Conservation (phyloP, 2,888 invertebrate species). For the Tuta absoluta region DNA sequence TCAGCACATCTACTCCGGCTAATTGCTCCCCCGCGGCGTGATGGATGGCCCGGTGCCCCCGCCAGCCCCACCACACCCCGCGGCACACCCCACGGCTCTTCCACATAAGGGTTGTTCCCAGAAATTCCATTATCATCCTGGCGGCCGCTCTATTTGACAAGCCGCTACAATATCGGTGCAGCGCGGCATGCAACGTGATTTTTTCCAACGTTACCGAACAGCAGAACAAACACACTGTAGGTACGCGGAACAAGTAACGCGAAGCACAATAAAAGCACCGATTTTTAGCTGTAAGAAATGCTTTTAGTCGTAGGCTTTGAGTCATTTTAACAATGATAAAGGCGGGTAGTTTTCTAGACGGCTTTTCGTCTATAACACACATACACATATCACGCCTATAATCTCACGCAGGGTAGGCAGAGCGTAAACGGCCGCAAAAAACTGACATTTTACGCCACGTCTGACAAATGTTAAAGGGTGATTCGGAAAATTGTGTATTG, state of each 20-base stretch:
- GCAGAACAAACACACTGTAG: slow-evolving; percentile 39
- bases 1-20: slow-evolving; percentile 76
- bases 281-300: slow-evolving; percentile 3
- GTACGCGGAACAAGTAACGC: background rate
- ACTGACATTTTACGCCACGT: too few species aligned
- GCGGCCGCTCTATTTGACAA: slow-evolving; percentile 62
- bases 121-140: slow-evolving; percentile 75
- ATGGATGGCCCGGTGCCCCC: slow-evolving; percentile 64
- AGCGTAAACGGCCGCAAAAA: too few species aligned
- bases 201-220: slow-evolving; percentile 47
- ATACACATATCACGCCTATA: too few species aligned
- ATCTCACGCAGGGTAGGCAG: too few species aligned
- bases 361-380: background rate
- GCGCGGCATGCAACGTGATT: slow-evolving; percentile 41
- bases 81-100: slow-evolving; percentile 54
- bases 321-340: background rate
- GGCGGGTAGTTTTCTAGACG: background rate
- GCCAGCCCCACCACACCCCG: slow-evolving; percentile 38
- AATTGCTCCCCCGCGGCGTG: slow-evolving; percentile 69
- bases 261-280: background rate
- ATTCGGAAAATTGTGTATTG: too few species aligned
- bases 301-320: background rate
- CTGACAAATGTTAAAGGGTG: too few species aligned
- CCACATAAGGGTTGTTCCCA: slow-evolving; percentile 75
- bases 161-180: slow-evolving; percentile 49